Percentiles rank a stretch among this genome's conserved stretches.
Evolutionary conservation across 1,140 invertebrate species (phyloP).

Genomic region (Drosophila watanabei): DNA sequence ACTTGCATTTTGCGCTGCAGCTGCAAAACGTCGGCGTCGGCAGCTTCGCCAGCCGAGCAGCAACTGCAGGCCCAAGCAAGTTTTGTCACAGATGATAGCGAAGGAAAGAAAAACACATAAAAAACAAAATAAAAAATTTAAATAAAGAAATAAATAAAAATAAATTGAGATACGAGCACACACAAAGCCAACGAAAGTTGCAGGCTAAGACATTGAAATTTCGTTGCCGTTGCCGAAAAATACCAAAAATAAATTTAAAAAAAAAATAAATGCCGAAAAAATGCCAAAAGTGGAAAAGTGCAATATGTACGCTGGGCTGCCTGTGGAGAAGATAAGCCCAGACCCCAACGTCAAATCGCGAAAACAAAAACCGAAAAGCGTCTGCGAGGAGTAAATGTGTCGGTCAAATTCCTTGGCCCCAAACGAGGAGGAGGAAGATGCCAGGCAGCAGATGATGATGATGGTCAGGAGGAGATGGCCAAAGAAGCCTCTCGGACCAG

Average conservation of each 20-base stretch:
- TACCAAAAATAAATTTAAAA: constrained; percentile 16
- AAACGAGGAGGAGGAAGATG: constrained; percentile 37
- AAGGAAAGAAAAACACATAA: constrained; percentile 17
- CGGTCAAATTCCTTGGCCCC: constrained; percentile 66
- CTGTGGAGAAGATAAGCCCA: constrained; percentile 42
- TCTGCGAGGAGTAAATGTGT: constrained; percentile 53
- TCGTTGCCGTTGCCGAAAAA: constrained; percentile 62
- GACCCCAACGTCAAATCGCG: neutral
- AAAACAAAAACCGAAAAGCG: constrained; percentile 40
- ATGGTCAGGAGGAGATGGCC: constrained; percentile 27
- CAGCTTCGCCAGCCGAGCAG: constrained; percentile 19
- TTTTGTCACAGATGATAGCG: constrained; percentile 56
- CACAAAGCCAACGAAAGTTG: constrained; percentile 66
- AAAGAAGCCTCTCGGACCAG: constrained; percentile 40
- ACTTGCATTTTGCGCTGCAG: constrained; percentile 34
- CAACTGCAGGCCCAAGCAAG: constrained; percentile 56
- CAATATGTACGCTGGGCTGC: constrained; percentile 27
- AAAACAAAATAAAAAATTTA: neutral
- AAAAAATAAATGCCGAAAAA: constrained; percentile 12
- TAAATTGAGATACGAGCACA: constrained; percentile 20
- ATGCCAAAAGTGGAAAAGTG: constrained; percentile 54
- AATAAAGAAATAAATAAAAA: constrained; percentile 38
- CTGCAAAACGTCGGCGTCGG: constrained; percentile 28
- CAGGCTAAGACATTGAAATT: constrained; percentile 68
- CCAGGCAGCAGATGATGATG: constrained; percentile 10